These are phyloP conservation scores for Tauraco erythrolophus DNA, from an alignment of 2,113 vertebrate species.

Conservation along the genomic window DNA sequence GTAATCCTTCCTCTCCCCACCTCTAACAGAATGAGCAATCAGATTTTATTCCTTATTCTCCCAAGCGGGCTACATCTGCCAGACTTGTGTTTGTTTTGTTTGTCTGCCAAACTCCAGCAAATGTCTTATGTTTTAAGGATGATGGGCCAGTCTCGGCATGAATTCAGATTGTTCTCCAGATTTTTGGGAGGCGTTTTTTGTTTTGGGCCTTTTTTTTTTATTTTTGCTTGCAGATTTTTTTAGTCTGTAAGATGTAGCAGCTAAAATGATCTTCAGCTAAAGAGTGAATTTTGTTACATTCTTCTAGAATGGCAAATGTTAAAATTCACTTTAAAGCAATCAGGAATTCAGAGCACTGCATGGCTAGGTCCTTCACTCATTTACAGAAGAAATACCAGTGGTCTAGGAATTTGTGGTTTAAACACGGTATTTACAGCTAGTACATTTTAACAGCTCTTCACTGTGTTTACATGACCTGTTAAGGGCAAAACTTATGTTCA, in stretches of 20 bases:
- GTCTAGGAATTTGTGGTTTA: slow-evolving; percentile 12
- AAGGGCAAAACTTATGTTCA: background rate
- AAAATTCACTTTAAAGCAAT: background rate
- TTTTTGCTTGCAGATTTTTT: background rate
- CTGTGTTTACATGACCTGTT: background rate
- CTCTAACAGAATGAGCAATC: slow-evolving; percentile 34
- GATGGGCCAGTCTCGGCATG: background rate
- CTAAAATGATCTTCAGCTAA: background rate
- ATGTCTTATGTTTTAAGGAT: slow-evolving; percentile 37
- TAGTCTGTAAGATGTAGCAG: background rate
- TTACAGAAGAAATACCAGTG: background rate
- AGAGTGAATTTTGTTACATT: background rate
- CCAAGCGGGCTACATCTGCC: background rate
- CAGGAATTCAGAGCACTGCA: background rate
- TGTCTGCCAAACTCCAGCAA: slow-evolving; percentile 27
- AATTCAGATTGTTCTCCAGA: slow-evolving; percentile 9
- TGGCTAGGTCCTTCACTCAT: background rate
- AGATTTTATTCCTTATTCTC: slow-evolving; percentile 8
- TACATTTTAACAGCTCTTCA: background rate
- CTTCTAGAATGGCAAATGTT: background rate
- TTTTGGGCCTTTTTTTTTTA: background rate
- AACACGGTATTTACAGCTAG: background rate
- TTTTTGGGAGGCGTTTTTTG: background rate
- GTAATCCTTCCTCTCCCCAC: background rate
- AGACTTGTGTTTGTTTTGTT: slow-evolving; percentile 48